These are phyloP conservation scores for Cynocephalus volans DNA, from an alignment of 2,113 vertebrate genomes.

Conservation along the genomic window DNA sequence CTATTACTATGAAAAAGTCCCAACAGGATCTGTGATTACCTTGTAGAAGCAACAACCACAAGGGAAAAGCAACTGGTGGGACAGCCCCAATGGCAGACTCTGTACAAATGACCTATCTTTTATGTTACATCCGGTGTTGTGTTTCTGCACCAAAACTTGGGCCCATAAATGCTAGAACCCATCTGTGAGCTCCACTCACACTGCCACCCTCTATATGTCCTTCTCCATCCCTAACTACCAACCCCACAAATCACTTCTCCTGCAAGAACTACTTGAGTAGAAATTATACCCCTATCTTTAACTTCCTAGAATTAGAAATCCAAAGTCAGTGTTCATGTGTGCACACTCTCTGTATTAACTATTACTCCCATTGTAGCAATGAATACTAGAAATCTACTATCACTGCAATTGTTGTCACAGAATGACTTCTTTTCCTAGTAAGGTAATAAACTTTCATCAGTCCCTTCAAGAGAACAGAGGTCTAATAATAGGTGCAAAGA, in stretches of 20 bases:
- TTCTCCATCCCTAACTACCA: not conserved
- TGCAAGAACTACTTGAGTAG: not conserved
- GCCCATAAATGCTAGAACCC: not conserved
- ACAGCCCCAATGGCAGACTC: not conserved
- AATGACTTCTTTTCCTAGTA: not conserved
- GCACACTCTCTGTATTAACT: too few relatives aligned
- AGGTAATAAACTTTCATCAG: constrained; percentile 38
- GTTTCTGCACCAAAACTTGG: not conserved
- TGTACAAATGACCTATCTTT: not conserved
- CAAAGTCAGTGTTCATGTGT: not conserved
- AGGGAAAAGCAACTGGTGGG: not conserved
- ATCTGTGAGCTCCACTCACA: not conserved
- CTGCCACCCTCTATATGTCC: too few relatives aligned
- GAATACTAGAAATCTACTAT: constrained; percentile 2
- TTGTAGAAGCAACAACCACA: not conserved
- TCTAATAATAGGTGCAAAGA: constrained; percentile 34
- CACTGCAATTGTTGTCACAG: not conserved
- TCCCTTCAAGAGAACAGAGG: constrained; percentile 34
- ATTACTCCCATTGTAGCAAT: not conserved
- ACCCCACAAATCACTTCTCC: not conserved
- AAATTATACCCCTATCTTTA: not conserved
- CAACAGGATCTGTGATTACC: not conserved
- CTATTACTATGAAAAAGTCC: not conserved
- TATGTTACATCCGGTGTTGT: not conserved
- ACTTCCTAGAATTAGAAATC: not conserved